A percentile compares a stretch with the other conserved stretches of the same genome.
These are phyloP conservation scores for Apostichopus japonicus DNA, from an alignment of 35 echinoderm and acorn worm genomes.

Conservation along the genomic window DNA sequence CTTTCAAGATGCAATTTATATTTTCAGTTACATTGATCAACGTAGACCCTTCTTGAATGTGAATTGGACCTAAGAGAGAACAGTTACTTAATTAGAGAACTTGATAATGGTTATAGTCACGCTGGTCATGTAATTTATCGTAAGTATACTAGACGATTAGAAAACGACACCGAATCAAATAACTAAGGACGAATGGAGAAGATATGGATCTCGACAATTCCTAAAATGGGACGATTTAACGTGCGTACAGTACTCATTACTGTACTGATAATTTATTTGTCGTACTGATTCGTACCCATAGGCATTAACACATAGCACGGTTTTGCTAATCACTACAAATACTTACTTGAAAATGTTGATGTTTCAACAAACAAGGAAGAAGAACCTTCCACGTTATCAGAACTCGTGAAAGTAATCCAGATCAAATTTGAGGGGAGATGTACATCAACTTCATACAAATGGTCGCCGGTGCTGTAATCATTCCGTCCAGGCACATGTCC, in stretches of 20 bases:
- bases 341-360: conserved; percentile 2
- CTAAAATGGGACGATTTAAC: background rate
- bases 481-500: background rate
- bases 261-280: background rate
- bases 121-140: background rate
- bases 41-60: background rate
- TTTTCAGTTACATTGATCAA: background rate
- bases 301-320: background rate
- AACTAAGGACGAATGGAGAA: background rate
- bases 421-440: background rate
- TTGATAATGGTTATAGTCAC: background rate
- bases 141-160: background rate
- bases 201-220: too few species aligned
- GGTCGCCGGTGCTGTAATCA: too few species aligned
- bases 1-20: background rate
- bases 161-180: background rate
- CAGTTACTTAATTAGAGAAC: background rate
- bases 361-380: background rate
- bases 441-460: background rate
- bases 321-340: background rate
- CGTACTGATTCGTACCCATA: background rate
- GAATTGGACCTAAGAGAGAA: background rate
- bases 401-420: background rate
- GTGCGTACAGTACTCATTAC: background rate
- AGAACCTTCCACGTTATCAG: background rate